Conservation (phyloP, 2,888 invertebrate genomes). For the Trichogramma dendrolimi region DNA sequence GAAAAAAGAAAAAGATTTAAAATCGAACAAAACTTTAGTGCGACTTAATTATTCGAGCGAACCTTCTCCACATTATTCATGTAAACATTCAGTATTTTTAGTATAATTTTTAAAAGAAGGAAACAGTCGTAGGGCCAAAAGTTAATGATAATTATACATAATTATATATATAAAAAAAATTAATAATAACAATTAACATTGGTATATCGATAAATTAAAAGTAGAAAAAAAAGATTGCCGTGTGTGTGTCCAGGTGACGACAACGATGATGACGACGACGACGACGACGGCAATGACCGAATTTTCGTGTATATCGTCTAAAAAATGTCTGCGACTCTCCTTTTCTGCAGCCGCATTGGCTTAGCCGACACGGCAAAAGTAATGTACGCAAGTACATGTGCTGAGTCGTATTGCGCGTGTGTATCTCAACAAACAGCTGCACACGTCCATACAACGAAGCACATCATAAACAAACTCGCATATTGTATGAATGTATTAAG, state of each 20-base stretch:
- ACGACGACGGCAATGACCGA: constrained; percentile 2
- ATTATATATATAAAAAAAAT: not conserved
- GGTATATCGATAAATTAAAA: not conserved
- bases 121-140: constrained; percentile 20
- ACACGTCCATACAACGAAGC: constrained; percentile 10
- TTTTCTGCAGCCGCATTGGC: too few species aligned
- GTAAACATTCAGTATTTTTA: constrained; percentile 20
- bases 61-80: constrained; percentile 10
- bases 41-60: constrained; percentile 4
- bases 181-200: not conserved
- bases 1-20: not conserved
- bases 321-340: too few species aligned
- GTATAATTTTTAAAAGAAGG: constrained; percentile 20
- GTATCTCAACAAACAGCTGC: constrained; percentile 18
- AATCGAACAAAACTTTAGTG: not conserved
- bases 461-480: not conserved
- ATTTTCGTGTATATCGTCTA: not conserved
- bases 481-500: too few species aligned
- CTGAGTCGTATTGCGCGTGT: constrained; percentile 2
- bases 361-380: not conserved
- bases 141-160: constrained; percentile 14
- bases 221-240: constrained; percentile 1
- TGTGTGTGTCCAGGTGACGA: not conserved
- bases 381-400: constrained; percentile 15
- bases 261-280: not conserved